Percentiles rank a stretch among this genome's conserved stretches.
phyloP scores from a whole-genome alignment of 2,797 vertebrate genomes.

The Anas capensis region DNA sequence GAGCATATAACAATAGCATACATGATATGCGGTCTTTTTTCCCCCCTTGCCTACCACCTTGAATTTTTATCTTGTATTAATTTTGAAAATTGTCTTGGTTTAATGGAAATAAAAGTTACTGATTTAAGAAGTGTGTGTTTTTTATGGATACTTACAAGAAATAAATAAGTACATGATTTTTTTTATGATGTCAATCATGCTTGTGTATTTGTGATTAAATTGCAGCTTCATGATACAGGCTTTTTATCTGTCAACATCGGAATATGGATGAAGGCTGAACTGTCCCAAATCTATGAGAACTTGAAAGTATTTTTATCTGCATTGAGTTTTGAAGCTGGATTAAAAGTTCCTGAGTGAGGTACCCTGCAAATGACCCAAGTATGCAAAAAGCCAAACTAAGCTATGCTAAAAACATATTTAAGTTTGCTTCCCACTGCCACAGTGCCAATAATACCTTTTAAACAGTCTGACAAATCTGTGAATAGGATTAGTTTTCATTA shows the following conservation, averaged over 20 bases:
- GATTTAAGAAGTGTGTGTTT: conserved; percentile 37
- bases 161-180: background rate
- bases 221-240: background rate
- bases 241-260: background rate
- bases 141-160: background rate
- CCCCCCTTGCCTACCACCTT: conserved; percentile 41
- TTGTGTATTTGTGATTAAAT: conserved; percentile 43
- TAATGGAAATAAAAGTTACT: conserved; percentile 77
- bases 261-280: background rate
- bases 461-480: background rate
- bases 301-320: background rate
- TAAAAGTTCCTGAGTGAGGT: conserved; percentile 16
- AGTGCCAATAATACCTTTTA: background rate
- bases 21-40: conserved; percentile 3
- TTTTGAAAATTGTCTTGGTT: conserved; percentile 58
- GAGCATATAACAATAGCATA: conserved; percentile 7
- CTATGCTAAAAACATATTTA: background rate
- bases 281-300: background rate
- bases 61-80: conserved; percentile 60
- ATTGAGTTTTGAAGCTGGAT: conserved; percentile 5
- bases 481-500: background rate
- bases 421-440: background rate
- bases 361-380: background rate
- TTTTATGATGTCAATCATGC: background rate
- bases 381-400: background rate